Evolutionary conservation across 2,797 vertebrate species (phyloP).

Genomic region (Lutjanus campechanus): DNA sequence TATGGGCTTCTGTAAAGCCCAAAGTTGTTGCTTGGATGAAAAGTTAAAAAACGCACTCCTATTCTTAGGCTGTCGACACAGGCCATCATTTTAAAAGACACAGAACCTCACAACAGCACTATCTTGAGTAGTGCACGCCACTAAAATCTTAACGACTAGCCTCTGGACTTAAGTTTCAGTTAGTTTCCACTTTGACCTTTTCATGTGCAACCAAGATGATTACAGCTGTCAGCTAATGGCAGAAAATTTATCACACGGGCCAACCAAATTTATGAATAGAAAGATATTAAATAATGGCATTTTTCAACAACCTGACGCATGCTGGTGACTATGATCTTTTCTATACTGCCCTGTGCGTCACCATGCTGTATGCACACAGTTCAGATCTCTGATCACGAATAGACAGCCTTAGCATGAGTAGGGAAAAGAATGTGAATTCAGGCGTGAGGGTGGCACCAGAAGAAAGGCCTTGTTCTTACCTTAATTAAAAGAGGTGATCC

Average conservation of each 20-base stretch:
- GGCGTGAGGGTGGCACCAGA: too few relatives aligned
- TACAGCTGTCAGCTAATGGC: neutral
- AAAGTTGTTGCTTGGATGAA: neutral
- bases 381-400: neutral
- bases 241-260: neutral
- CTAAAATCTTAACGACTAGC: too few relatives aligned
- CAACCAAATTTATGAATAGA: too few relatives aligned
- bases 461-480: too few relatives aligned
- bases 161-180: too few relatives aligned
- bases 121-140: neutral
- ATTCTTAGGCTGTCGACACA: neutral
- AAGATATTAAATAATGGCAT: neutral
- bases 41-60: neutral
- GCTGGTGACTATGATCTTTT: too few relatives aligned
- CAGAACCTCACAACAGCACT: neutral
- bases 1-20: too few relatives aligned
- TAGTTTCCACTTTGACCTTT: neutral
- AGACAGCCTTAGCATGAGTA: neutral
- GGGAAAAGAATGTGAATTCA: neutral
- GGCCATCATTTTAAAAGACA: constrained; percentile 1
- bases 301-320: too few relatives aligned
- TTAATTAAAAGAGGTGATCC: too few relatives aligned
- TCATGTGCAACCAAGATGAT: neutral
- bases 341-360: neutral
- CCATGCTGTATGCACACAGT: neutral